A percentile compares a stretch with the other conserved stretches of the same genome.
These are phyloP conservation scores for Napeogenes sylphis DNA, from an alignment of 2,888 invertebrate species.

Conservation along the genomic window DNA sequence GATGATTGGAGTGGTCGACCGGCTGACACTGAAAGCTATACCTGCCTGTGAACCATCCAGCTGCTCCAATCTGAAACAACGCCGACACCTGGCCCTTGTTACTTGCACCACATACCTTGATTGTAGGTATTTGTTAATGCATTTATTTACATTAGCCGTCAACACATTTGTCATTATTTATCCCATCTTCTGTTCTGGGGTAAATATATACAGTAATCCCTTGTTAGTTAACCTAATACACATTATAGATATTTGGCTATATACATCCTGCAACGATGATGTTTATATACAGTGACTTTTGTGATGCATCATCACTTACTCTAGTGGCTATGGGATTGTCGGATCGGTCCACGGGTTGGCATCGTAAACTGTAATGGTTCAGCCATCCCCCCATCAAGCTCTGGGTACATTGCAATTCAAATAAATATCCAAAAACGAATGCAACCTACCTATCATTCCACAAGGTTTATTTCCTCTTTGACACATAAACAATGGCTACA, in stretches of 20 bases:
- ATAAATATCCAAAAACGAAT: slow-evolving; percentile 32
- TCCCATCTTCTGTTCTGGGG: too few species aligned
- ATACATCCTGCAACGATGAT: slow-evolving; percentile 53
- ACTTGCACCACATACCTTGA: slow-evolving; percentile 33
- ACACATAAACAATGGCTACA: too few species aligned
- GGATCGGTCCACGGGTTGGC: slow-evolving; percentile 94
- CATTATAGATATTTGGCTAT: slow-evolving; percentile 35
- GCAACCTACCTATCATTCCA: not conserved
- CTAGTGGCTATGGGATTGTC: slow-evolving; percentile 87
- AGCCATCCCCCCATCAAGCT: slow-evolving; percentile 94
- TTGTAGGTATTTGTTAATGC: too few species aligned
- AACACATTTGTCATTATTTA: too few species aligned
- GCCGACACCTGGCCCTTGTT: slow-evolving; percentile 67
- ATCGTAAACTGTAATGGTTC: slow-evolving; percentile 91
- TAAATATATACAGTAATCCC: not conserved
- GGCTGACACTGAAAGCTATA: slow-evolving; percentile 98
- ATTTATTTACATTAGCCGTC: too few species aligned
- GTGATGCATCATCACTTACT: slow-evolving; percentile 80
- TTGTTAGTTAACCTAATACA: slow-evolving; percentile 29
- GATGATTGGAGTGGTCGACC: slow-evolving; percentile 95
- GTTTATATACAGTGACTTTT: slow-evolving; percentile 72
- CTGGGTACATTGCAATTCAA: slow-evolving; percentile 74
- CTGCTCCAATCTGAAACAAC: slow-evolving; percentile 89
- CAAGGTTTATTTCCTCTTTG: not conserved
- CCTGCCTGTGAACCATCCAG: slow-evolving; percentile 96